Percentiles rank a stretch among this genome's conserved stretches.
phyloP scores from a whole-genome alignment of 2,888 invertebrate species.

The Lithophane leautieri region DNA sequence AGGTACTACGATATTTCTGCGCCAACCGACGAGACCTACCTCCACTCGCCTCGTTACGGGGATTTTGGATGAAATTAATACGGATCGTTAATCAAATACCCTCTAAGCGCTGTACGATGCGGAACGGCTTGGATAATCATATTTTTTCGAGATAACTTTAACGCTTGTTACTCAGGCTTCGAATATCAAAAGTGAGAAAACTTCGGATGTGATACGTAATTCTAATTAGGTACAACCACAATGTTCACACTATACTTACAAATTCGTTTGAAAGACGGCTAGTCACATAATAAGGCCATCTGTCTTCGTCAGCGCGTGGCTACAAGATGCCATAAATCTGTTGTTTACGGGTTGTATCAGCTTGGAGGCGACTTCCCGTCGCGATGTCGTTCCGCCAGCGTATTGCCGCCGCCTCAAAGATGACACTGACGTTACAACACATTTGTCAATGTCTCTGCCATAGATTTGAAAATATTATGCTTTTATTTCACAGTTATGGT shows the following conservation, averaged over 20 bases:
- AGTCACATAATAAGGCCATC: constrained; percentile 64
- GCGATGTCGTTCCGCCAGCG: constrained; percentile 42
- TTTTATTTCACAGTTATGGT: constrained; percentile 37
- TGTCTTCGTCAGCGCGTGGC: constrained; percentile 67
- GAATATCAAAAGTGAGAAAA: constrained; percentile 20
- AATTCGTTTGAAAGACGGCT: constrained; percentile 31
- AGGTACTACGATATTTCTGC: constrained; percentile 74
- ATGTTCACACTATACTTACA: constrained; percentile 18
- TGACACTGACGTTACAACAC: constrained; percentile 55
- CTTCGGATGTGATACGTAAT: constrained; percentile 25
- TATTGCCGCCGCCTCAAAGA: constrained; percentile 48
- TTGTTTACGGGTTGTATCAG: constrained; percentile 66
- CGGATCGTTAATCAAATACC: constrained; percentile 85
- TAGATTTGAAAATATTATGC: constrained; percentile 45
- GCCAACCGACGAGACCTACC: constrained; percentile 70
- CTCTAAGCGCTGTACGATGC: constrained; percentile 77
- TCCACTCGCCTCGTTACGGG: constrained; percentile 78
- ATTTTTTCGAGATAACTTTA: constrained; percentile 74
- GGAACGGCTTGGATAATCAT: constrained; percentile 74
- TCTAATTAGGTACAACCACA: constrained; percentile 28
- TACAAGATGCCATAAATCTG: constrained; percentile 65
- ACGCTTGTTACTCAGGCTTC: constrained; percentile 34
- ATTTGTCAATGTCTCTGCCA: constrained; percentile 61
- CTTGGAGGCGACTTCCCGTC: constrained; percentile 48
- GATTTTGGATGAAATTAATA: constrained; percentile 85